Evolutionary conservation across 2,113 vertebrate species (phyloP).

Genomic region (Triplophysa rosa): DNA sequence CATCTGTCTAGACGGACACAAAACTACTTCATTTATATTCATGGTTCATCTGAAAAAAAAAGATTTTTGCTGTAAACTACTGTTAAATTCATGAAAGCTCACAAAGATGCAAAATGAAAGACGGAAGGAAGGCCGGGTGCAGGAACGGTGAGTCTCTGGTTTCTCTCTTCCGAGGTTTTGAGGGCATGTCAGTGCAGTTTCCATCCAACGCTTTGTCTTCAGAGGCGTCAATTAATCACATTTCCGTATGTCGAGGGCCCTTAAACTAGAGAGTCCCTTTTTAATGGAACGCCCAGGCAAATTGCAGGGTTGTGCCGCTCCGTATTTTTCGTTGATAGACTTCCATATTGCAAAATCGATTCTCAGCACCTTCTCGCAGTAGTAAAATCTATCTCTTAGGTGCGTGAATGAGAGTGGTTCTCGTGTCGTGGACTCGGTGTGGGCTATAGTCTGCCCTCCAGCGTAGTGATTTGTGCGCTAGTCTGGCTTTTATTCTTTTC

Average conservation of each 20-base stretch:
- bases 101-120: too few relatives aligned
- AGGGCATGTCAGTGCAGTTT: constrained; percentile 22
- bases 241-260: constrained; percentile 53
- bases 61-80: too few relatives aligned
- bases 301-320: constrained; percentile 57
- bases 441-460: constrained; percentile 50
- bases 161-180: background rate
- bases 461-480: constrained; percentile 37
- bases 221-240: constrained; percentile 52
- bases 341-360: constrained; percentile 72
- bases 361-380: constrained; percentile 57
- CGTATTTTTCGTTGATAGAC: constrained; percentile 73
- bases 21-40: too few relatives aligned
- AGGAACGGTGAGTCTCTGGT: background rate
- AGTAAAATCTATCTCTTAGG: constrained; percentile 68
- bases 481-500: constrained; percentile 57
- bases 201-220: background rate
- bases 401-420: constrained; percentile 62
- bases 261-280: constrained; percentile 61
- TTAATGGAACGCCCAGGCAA: constrained; percentile 65
- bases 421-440: constrained; percentile 56
- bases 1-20: too few relatives aligned
- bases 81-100: too few relatives aligned
- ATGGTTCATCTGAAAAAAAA: too few relatives aligned
- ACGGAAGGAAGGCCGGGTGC: too few relatives aligned